phyloP scores from a whole-genome alignment of 2,888 invertebrate species.

The Andrena flavipes region DNA sequence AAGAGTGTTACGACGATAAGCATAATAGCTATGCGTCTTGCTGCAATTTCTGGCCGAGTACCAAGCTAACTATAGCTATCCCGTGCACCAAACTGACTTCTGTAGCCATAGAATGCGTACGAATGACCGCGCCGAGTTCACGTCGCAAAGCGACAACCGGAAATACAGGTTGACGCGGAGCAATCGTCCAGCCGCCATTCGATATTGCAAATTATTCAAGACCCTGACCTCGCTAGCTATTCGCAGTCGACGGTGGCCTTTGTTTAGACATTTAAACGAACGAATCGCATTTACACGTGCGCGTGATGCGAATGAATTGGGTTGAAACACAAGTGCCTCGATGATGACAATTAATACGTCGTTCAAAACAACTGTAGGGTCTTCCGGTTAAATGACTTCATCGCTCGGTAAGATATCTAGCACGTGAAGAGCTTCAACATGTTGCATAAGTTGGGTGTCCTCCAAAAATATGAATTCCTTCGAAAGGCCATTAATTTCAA shows the following conservation, averaged over 20 bases:
- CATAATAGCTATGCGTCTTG: slow-evolving; percentile 66
- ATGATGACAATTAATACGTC: not conserved
- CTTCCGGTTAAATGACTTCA: not conserved
- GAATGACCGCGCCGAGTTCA: slow-evolving; percentile 65
- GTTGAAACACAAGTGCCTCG: not conserved
- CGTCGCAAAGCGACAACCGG: slow-evolving; percentile 51
- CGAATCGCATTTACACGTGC: not conserved
- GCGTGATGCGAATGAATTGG: not conserved
- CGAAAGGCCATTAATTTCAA: too few species aligned
- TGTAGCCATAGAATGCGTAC: slow-evolving; percentile 50
- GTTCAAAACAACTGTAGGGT: too few species aligned
- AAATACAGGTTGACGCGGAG: slow-evolving; percentile 53
- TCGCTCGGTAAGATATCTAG: not conserved
- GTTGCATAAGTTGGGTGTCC: too few species aligned
- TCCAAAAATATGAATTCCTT: too few species aligned
- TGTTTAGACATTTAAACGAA: not conserved
- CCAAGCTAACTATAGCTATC: slow-evolving; percentile 77
- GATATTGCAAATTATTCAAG: slow-evolving; percentile 53
- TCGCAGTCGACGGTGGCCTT: slow-evolving; percentile 9
- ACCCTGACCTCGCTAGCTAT: slow-evolving; percentile 55
- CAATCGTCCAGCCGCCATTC: slow-evolving; percentile 27
- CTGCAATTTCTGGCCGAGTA: slow-evolving; percentile 74
- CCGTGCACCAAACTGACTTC: slow-evolving; percentile 59
- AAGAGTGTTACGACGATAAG: slow-evolving; percentile 53
- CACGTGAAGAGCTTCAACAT: too few species aligned